These are phyloP conservation scores for Zingel zingel DNA, from an alignment of 2,113 vertebrate genomes.

Conservation along the genomic window DNA sequence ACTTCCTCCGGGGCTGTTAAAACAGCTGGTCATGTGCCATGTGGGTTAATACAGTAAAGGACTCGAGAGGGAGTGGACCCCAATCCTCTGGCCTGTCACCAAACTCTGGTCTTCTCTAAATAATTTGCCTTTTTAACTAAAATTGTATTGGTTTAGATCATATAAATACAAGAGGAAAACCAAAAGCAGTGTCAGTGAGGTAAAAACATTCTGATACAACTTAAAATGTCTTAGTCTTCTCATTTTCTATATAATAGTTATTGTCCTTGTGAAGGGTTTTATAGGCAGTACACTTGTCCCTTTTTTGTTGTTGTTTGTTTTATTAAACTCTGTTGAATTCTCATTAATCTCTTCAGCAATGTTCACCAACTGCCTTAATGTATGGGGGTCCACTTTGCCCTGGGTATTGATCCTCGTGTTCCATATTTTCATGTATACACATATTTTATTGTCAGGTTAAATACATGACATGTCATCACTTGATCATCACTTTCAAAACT, in stretches of 20 bases:
- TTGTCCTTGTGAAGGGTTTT: neutral
- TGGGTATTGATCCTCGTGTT: neutral
- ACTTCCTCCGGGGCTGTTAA: conserved; percentile 39
- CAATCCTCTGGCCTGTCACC: conserved; percentile 35
- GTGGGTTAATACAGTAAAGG: conserved; percentile 30
- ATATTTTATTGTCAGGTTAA: neutral
- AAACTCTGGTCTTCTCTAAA: conserved; percentile 11
- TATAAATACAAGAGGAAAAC: neutral
- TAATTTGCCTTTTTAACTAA: neutral
- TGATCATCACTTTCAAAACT: conserved; percentile 4
- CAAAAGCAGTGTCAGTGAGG: neutral
- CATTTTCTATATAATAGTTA: too few relatives aligned
- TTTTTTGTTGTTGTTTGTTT: neutral
- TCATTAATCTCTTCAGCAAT: neutral
- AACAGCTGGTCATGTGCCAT: conserved; percentile 48
- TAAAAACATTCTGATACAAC: neutral
- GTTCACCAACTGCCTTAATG: neutral
- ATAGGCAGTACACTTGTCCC: neutral
- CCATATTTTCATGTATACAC: neutral
- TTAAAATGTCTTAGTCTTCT: neutral
- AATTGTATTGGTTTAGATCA: neutral
- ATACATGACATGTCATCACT: neutral
- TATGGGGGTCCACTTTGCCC: neutral
- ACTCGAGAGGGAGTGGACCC: conserved; percentile 4
- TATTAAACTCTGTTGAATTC: neutral